Evolutionary conservation across 2,797 vertebrate species (phyloP).

Genomic region (Pelobates cultripes): DNA sequence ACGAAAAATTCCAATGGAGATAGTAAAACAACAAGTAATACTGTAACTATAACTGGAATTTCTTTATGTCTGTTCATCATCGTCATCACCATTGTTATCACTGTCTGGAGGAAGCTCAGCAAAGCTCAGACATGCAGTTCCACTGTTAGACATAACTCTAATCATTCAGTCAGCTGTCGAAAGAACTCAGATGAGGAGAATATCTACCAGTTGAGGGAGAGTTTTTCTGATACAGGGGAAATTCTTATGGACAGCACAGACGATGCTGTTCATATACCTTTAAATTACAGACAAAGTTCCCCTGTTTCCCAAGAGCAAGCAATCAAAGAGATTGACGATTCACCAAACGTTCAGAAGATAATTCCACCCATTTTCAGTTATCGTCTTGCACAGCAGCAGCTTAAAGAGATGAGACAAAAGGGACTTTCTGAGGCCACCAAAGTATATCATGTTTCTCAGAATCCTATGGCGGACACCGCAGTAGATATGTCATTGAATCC

Average conservation of each 20-base stretch:
- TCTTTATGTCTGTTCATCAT: slow-evolving; percentile 91
- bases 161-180: slow-evolving; percentile 80
- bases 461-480: slow-evolving; percentile 85
- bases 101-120: slow-evolving; percentile 89
- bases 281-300: slow-evolving; percentile 71
- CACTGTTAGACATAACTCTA: slow-evolving; percentile 70
- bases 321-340: slow-evolving; percentile 63
- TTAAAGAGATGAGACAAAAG: slow-evolving; percentile 97
- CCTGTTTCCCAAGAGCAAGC: slow-evolving; percentile 66
- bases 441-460: slow-evolving; percentile 93
- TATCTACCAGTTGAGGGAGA: slow-evolving; percentile 85
- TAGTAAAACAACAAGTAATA: slow-evolving; percentile 78
- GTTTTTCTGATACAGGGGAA: slow-evolving; percentile 77
- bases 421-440: slow-evolving; percentile 91
- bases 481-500: slow-evolving; percentile 73
- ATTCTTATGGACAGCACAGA: slow-evolving; percentile 62
- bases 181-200: slow-evolving; percentile 92
- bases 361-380: slow-evolving; percentile 94
- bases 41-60: slow-evolving; percentile 89
- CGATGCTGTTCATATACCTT: slow-evolving; percentile 60
- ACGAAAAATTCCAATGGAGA: slow-evolving; percentile 62
- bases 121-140: slow-evolving; percentile 81
- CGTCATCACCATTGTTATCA: slow-evolving; percentile 84
- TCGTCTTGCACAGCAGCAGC: slow-evolving; percentile 91
- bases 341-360: slow-evolving; percentile 85